Percentiles rank a stretch among this genome's conserved stretches.
Conservation (phyloP, 2,888 invertebrate genomes). For the Oscheius sp. region DNA sequence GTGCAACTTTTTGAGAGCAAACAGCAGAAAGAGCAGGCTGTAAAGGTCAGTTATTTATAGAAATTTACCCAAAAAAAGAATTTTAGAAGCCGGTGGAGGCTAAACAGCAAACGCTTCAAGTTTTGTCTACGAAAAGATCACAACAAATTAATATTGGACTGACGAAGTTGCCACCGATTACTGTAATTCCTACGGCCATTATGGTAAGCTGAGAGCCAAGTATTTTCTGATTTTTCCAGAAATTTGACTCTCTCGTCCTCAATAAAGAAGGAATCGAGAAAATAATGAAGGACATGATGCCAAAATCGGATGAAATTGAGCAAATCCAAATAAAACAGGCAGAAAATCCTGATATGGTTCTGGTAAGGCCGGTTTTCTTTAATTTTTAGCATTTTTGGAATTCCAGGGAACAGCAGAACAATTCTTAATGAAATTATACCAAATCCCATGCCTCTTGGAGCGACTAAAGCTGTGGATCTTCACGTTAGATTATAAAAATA, state of each 20-base stretch:
- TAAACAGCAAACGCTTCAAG: conserved; percentile 87
- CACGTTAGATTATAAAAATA: conserved; percentile 95
- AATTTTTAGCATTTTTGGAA: not conserved
- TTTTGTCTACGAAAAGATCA: conserved; percentile 94
- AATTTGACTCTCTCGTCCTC: conserved; percentile 98
- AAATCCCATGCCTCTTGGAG: conserved; percentile 90
- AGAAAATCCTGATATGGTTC: conserved; percentile 89
- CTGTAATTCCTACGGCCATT: conserved; percentile 94
- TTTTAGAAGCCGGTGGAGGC: conserved; percentile 56
- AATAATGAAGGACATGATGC: conserved; percentile 91
- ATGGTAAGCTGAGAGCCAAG: conserved; percentile 44
- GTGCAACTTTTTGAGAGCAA: conserved; percentile 96
- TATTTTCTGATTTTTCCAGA: conserved; percentile 83
- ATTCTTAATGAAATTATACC: conserved; percentile 93
- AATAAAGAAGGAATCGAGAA: conserved; percentile 88
- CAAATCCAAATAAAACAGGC: conserved; percentile 75
- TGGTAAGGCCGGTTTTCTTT: conserved; percentile 73
- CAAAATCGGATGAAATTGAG: conserved; percentile 80
- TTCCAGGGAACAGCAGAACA: conserved; percentile 88
- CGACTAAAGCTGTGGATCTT: conserved; percentile 95
- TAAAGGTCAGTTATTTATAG: conserved; percentile 50
- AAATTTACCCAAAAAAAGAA: not conserved
- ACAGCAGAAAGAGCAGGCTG: conserved; percentile 80
- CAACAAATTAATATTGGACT: conserved; percentile 99
- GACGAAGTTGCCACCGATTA: conserved; percentile 96